Conservation (phyloP, 1,140 invertebrate species). For the Bilobella aurantiaca region DNA sequence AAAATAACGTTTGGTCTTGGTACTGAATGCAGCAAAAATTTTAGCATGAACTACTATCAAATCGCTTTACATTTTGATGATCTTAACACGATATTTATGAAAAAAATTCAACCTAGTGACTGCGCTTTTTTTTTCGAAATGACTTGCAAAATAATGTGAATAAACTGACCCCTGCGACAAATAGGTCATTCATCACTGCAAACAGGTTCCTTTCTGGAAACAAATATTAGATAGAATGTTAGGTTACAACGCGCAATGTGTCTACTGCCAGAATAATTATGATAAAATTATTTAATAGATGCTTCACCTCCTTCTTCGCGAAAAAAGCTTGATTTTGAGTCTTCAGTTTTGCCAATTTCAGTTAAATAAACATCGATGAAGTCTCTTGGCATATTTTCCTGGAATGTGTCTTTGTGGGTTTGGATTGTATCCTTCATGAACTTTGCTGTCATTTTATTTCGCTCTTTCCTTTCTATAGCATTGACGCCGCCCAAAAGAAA, state of each 20-base stretch:
- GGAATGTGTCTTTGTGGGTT: conserved; percentile 12
- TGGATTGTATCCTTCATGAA: conserved; percentile 3
- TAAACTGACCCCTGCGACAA: conserved; percentile 1
- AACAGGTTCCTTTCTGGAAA: neutral
- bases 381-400: conserved; percentile 8
- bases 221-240: too few species aligned
- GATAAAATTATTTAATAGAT: neutral
- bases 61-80: too few species aligned
- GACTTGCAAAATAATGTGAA: too few species aligned
- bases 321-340: neutral
- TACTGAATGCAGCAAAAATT: too few species aligned
- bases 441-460: neutral
- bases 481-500: neutral
- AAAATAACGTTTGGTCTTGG: too few species aligned
- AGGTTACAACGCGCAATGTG: too few species aligned
- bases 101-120: neutral
- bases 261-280: neutral
- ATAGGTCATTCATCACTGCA: conserved; percentile 3
- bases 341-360: conserved; percentile 11
- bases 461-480: neutral
- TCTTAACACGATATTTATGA: too few species aligned
- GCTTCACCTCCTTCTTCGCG: neutral
- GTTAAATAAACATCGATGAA: conserved; percentile 21
- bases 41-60: too few species aligned
- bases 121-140: neutral